Conservation (phyloP, 2,888 invertebrate species). For the Drosophila mulleri region DNA sequence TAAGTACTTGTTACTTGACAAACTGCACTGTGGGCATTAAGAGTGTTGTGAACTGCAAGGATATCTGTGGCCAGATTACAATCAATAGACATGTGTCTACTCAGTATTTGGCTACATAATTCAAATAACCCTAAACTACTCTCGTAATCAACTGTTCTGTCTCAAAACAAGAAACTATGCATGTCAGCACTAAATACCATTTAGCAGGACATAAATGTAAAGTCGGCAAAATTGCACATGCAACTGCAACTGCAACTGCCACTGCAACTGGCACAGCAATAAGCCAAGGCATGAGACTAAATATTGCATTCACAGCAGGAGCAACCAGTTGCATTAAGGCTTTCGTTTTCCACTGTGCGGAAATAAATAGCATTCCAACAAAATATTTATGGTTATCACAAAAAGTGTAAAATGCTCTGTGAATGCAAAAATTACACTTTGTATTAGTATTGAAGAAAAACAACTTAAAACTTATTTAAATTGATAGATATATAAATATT, state of each 20-base stretch:
- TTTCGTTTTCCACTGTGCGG: constrained; percentile 10
- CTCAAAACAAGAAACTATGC: constrained; percentile 39
- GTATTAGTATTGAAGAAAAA: too few relatives aligned
- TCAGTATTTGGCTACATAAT: constrained; percentile 26
- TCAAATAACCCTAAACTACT: constrained; percentile 47
- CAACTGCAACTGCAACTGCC: constrained; percentile 10
- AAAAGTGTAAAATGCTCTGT: not conserved
- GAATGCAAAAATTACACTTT: not conserved
- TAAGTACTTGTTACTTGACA: not conserved
- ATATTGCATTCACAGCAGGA: constrained; percentile 34
- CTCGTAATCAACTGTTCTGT: constrained; percentile 59
- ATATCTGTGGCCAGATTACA: constrained; percentile 2
- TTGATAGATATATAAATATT: too few relatives aligned
- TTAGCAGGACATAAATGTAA: constrained; percentile 43
- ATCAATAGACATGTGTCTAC: not conserved
- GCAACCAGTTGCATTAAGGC: constrained; percentile 71
- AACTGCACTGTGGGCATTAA: too few relatives aligned
- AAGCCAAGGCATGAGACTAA: constrained; percentile 20
- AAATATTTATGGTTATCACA: not conserved
- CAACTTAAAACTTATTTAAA: too few relatives aligned
- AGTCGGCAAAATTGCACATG: constrained; percentile 34
- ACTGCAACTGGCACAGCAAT: constrained; percentile 21
- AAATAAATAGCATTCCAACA: not conserved
- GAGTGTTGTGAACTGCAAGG: not conserved
- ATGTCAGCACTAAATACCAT: constrained; percentile 56